Evolutionary conservation across 1,140 invertebrate species (phyloP).

Genomic region (Ganaspis sp.): DNA sequence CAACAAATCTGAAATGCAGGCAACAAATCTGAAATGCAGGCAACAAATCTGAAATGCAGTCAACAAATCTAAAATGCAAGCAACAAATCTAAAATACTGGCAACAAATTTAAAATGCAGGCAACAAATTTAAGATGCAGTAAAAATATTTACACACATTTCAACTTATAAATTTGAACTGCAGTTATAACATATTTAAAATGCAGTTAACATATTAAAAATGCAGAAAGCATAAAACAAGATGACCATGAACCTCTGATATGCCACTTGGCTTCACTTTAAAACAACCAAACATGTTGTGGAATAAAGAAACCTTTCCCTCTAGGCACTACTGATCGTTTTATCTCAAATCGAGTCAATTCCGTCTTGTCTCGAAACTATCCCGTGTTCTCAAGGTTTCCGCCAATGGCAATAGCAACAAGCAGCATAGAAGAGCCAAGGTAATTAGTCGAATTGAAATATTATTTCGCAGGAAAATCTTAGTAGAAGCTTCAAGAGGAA

Average conservation of each 20-base stretch:
- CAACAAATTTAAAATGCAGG: no score
- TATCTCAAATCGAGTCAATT: conserved; percentile 29
- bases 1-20: no score
- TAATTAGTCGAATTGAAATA: conserved; percentile 28
- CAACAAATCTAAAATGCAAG: no score
- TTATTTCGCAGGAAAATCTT: conserved; percentile 5
- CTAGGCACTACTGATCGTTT: conserved; percentile 5
- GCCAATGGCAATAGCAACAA: conserved; percentile 32
- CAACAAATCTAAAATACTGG: no score
- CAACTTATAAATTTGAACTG: neutral
- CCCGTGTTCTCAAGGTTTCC: conserved; percentile 43
- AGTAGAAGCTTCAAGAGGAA: neutral
- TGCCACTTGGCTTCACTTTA: conserved; percentile 1
- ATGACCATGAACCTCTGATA: conserved; percentile 52
- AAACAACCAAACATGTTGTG: neutral
- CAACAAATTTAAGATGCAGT: no score
- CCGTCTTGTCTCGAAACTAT: conserved; percentile 47
- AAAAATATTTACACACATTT: no score
- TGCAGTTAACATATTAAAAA: no score
- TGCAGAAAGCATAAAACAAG: conserved; percentile 30
- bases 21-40: no score
- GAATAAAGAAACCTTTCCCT: conserved; percentile 13
- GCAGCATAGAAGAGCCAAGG: conserved; percentile 34
- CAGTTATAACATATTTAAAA: no score
- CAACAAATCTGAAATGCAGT: no score